Conservation (phyloP, 2,888 invertebrate species). For the Agriotes lineatus region DNA sequence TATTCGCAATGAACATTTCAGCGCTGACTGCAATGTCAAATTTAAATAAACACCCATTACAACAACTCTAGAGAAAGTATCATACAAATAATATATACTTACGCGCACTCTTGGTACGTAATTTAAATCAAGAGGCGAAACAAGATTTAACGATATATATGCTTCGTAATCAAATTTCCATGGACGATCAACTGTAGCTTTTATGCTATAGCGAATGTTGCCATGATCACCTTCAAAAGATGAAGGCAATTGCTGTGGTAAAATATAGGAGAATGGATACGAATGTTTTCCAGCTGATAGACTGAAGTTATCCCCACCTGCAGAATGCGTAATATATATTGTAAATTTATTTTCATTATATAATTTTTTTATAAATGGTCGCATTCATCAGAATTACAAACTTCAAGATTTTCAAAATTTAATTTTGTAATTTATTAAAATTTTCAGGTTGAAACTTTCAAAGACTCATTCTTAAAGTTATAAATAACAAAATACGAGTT, state of each 20-base stretch:
- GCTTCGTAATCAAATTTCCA: slow-evolving; percentile 59
- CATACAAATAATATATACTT: too few relatives aligned
- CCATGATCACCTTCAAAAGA: slow-evolving; percentile 55
- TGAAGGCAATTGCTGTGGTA: slow-evolving; percentile 56
- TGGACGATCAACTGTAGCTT: slow-evolving; percentile 56
- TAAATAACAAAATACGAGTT: too few relatives aligned
- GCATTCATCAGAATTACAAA: too few relatives aligned
- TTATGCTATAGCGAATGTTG: slow-evolving; percentile 53
- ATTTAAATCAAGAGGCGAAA: slow-evolving; percentile 55
- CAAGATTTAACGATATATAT: slow-evolving; percentile 52
- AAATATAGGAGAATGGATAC: slow-evolving; percentile 54
- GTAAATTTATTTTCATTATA: background rate
- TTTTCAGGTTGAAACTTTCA: background rate
- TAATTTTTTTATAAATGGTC: background rate
- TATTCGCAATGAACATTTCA: too few relatives aligned
- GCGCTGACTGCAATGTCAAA: too few relatives aligned
- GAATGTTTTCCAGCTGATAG: slow-evolving; percentile 55
- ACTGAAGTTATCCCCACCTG: slow-evolving; percentile 52
- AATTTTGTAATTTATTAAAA: background rate
- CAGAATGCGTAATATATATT: slow-evolving; percentile 35
- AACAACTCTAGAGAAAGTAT: too few relatives aligned
- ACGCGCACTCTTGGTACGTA: slow-evolving; percentile 38
- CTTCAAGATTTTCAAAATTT: background rate
- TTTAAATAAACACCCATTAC: too few relatives aligned
- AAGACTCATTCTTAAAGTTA: too few relatives aligned